Percentiles rank a stretch among this genome's conserved stretches.
phyloP scores from a whole-genome alignment of 2,888 invertebrate genomes.

The Eulithis prunata region DNA sequence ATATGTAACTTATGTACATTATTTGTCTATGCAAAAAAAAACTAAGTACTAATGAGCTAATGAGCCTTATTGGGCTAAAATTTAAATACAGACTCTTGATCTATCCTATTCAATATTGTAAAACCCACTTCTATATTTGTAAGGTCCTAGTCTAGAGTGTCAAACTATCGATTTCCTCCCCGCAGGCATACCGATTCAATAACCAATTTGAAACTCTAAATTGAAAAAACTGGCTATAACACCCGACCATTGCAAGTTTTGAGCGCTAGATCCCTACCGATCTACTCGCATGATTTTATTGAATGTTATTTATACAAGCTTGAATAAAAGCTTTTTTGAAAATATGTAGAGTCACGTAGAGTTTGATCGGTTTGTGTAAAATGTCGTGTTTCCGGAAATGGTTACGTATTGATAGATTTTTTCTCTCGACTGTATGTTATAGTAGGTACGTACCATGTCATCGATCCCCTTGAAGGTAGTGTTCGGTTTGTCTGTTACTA shows the following conservation, averaged over 20 bases:
- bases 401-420: too few species aligned
- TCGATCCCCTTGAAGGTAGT: constrained; percentile 80
- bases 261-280: not conserved
- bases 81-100: too few species aligned
- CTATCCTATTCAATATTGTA: not conserved
- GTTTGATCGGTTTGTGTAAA: too few species aligned
- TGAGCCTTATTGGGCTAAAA: too few species aligned
- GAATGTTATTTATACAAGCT: too few species aligned
- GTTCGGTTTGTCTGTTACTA: constrained; percentile 49
- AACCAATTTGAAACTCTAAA: constrained; percentile 11
- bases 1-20: too few species aligned
- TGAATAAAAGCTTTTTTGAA: too few species aligned
- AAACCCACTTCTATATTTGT: not conserved
- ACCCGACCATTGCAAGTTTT: not conserved
- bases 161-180: constrained; percentile 4
- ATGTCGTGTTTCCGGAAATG: too few species aligned
- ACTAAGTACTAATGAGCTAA: too few species aligned
- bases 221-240: constrained; percentile 3
- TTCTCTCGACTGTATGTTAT: too few species aligned
- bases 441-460: constrained; percentile 84
- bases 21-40: too few species aligned
- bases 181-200: not conserved
- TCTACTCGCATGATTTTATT: not conserved
- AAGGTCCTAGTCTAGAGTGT: not conserved
- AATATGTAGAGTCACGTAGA: too few species aligned